Conservation (phyloP, 30 jellyfish, hydroid and myxozoan species). For the Cassiopea andromeda region DNA sequence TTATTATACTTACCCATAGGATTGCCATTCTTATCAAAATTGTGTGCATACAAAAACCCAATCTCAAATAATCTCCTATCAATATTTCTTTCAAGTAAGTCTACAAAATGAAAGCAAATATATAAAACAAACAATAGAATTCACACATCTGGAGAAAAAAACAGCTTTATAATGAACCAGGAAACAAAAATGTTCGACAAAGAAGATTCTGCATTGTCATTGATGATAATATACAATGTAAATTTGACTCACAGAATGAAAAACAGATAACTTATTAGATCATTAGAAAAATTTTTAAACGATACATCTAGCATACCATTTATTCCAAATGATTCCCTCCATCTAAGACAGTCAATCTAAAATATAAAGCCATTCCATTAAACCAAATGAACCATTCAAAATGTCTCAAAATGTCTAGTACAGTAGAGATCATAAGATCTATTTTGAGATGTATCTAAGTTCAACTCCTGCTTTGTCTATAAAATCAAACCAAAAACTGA, state of each 20-base stretch:
- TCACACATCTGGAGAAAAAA: too few relatives aligned
- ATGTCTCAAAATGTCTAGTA: too few relatives aligned
- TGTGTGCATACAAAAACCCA: slow-evolving; percentile 89
- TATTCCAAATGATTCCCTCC: slow-evolving; percentile 96
- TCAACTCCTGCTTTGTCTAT: too few relatives aligned
- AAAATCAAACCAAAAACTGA: too few relatives aligned
- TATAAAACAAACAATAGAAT: not conserved
- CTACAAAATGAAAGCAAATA: slow-evolving; percentile 34
- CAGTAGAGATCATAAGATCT: too few relatives aligned
- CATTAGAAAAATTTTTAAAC: too few relatives aligned
- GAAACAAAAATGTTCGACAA: not conserved
- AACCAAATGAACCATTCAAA: not conserved
- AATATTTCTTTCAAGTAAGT: slow-evolving; percentile 82
- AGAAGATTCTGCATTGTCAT: too few relatives aligned
- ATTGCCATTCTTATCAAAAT: slow-evolving; percentile 84
- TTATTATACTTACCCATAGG: slow-evolving; percentile 81
- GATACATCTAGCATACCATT: slow-evolving; percentile 69
- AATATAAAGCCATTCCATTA: not conserved
- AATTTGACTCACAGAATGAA: too few relatives aligned
- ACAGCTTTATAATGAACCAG: not conserved
- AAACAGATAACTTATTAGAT: too few relatives aligned
- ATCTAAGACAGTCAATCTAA: slow-evolving; percentile 92
- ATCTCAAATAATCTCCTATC: slow-evolving; percentile 90
- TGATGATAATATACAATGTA: not conserved
- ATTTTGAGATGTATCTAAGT: too few relatives aligned